Evolutionary conservation across 2,888 invertebrate genomes (phyloP), one percentile per base, ranked within the genome.

Genomic region (Globia sparganii): DNA sequence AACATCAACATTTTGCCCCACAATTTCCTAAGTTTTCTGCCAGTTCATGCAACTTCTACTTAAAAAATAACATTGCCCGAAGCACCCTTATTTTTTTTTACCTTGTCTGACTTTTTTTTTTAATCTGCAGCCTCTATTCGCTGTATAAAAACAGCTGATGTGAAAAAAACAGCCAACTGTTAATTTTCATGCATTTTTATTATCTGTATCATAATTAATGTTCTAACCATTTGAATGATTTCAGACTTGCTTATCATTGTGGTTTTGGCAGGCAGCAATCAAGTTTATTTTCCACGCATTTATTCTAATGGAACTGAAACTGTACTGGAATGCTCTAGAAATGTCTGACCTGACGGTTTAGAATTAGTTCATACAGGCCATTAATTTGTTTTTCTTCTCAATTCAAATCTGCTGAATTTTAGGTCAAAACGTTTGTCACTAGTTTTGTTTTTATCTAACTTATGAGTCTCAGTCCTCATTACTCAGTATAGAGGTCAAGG

Each of bases 211-310:
- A 34, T 46, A 72, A 66, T 46, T 25, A 31, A 61, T 78, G 31
- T 46, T 72, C 37, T 37, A 46, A 49, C 28, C 21, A 64, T 75
- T 40, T 62, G 11, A 68, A 64, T 81, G 43, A 68, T 81, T 75
- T 83, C 67, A 67, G 56, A 68, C 49, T 71, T 46, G 61, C 66
- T 73, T 78, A 83, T 78, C 79, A 71, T 71, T 71, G 59, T 83
- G 56, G 66, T 68, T 78, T 77, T 78, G 78, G 61, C 84, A 67
- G 25, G 40, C 40, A 53, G 18, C 58, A 59, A 71, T 76, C 66
- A 62, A 43, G 21, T 65, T 62, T 40, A 70, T 56, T 31, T 58
- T 58, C 37, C 21, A 37, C 43, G 56, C n/a, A 37, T 31, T 53
- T 37, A 43, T 43, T 69, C 13, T 34, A 78, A 83, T 72, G 46